A percentile compares a stretch with the other conserved stretches of the same genome.
Conservation (phyloP, 1,140 invertebrate genomes). For the Chionoecetes opilio region DNA sequence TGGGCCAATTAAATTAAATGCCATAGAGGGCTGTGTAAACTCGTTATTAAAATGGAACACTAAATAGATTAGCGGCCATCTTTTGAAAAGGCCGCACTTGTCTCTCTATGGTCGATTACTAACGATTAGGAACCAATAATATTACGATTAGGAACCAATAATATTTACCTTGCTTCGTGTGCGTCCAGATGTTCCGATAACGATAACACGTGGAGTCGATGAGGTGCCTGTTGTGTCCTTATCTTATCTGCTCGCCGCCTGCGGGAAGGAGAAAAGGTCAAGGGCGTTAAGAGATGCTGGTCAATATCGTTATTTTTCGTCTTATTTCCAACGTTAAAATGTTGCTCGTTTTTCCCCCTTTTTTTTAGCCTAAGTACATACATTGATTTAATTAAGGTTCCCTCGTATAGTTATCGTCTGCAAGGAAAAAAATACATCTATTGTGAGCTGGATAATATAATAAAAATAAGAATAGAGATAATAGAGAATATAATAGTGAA, state of each 20-base stretch:
- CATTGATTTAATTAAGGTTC: not conserved
- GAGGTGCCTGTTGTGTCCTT: not conserved
- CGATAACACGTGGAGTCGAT: not conserved
- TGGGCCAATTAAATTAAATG: slow-evolving; percentile 8
- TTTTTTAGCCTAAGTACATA: not conserved
- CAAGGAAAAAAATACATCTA: too few species aligned
- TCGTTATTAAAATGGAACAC: slow-evolving; percentile 30
- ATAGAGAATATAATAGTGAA: too few species aligned
- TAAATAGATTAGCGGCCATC: not conserved
- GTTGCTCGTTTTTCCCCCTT: not conserved
- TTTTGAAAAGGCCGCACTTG: not conserved
- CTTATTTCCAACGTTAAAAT: not conserved
- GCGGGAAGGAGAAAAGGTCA: not conserved
- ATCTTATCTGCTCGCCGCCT: not conserved
- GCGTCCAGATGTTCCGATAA: not conserved
- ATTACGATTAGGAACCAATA: not conserved
- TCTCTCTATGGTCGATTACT: not conserved
- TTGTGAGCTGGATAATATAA: too few species aligned
- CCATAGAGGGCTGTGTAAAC: slow-evolving; percentile 7
- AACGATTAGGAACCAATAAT: not conserved
- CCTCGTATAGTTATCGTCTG: not conserved
- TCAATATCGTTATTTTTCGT: not conserved
- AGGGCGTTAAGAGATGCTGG: not conserved
- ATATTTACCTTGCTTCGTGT: not conserved
- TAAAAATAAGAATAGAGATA: too few species aligned